A percentile compares a stretch with the other conserved stretches of the same genome.
These are phyloP conservation scores for Acanthococcus lagerstroemiae DNA, from an alignment of 2,888 invertebrate species.

Conservation along the genomic window DNA sequence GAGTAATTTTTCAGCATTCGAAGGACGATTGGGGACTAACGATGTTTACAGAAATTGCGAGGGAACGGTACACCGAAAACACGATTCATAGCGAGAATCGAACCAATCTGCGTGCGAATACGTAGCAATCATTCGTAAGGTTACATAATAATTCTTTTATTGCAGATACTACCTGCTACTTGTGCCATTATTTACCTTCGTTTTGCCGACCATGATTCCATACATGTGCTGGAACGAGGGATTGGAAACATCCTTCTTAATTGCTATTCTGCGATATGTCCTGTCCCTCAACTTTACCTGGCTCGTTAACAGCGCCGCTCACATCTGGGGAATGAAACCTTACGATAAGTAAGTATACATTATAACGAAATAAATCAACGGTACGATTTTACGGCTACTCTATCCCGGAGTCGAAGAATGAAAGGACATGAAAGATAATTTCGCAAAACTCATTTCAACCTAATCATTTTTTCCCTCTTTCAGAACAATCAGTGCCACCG, in stretches of 20 bases:
- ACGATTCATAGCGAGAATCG: no score
- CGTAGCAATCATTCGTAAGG: neutral
- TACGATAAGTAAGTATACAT: constrained; percentile 54
- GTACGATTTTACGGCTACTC: neutral
- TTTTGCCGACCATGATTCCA: constrained; percentile 64
- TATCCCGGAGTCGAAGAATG: no score
- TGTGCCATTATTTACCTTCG: constrained; percentile 63
- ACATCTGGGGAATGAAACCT: constrained; percentile 65
- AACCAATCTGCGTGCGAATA: no score
- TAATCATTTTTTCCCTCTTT: neutral
- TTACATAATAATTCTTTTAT: constrained; percentile 15
- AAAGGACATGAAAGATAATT: neutral
- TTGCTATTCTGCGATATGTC: constrained; percentile 64
- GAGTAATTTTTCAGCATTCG: no score
- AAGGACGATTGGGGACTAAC: no score
- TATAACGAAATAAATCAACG: neutral
- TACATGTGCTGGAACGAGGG: constrained; percentile 69
- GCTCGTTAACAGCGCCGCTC: constrained; percentile 83
- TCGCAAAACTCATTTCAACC: neutral
- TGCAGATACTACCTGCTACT: constrained; percentile 60
- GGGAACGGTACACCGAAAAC: no score
- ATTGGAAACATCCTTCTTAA: constrained; percentile 55
- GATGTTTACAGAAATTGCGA: no score
- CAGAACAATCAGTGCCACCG: constrained; percentile 66
- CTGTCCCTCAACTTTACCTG: constrained; percentile 76